These are phyloP conservation scores for Rissa tridactyla DNA, from an alignment of 2,113 vertebrate genomes.

Conservation along the genomic window DNA sequence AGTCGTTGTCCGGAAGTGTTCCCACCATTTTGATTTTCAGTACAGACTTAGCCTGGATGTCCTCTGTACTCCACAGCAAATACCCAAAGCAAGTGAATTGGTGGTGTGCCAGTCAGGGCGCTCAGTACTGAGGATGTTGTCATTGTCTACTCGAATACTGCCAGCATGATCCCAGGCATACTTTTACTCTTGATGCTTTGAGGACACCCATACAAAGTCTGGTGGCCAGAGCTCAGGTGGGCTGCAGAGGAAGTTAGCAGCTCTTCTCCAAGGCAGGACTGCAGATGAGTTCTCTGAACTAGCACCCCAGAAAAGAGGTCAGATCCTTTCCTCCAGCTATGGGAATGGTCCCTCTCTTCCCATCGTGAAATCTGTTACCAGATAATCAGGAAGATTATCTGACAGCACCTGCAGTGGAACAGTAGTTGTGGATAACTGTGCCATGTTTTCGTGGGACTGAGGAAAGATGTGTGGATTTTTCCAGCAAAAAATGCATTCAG, in stretches of 20 bases:
- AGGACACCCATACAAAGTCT: not conserved
- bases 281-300: not conserved
- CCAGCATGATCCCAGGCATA: not conserved
- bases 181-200: not conserved
- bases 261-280: not conserved
- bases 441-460: not conserved
- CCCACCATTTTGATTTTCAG: not conserved
- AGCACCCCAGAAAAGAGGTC: not conserved
- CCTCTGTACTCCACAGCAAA: not conserved
- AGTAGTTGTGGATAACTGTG: not conserved
- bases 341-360: not conserved
- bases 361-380: not conserved
- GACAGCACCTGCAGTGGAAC: not conserved
- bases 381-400: not conserved
- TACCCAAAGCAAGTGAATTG: not conserved
- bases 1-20: not conserved
- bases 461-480: not conserved
- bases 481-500: not conserved
- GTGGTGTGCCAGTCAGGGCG: not conserved
- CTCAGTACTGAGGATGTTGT: not conserved
- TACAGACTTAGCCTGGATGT: not conserved
- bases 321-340: not conserved
- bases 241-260: not conserved
- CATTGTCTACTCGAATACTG: not conserved
- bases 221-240: not conserved